Conservation (phyloP, 2,113 vertebrate genomes). For the Phyllostomus hastatus region DNA sequence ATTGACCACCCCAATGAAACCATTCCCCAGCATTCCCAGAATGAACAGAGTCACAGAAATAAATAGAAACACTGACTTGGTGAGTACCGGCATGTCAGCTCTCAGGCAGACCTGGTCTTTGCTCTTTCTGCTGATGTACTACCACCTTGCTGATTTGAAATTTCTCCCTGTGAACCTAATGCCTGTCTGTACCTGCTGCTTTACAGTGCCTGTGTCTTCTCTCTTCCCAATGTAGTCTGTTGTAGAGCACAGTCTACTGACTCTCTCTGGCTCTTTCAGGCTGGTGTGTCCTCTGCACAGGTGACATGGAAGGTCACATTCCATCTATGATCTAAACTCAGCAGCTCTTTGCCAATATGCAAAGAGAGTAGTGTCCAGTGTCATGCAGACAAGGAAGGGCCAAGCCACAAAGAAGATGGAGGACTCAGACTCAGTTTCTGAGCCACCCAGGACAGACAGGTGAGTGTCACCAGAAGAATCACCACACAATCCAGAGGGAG, state of each 20-base stretch:
- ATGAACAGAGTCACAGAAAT: background rate
- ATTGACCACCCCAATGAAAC: slow-evolving; percentile 41
- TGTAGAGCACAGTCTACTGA: background rate
- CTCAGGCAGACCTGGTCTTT: background rate
- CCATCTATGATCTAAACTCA: background rate
- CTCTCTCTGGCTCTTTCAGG: background rate
- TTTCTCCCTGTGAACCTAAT: background rate
- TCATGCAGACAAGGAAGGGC: background rate
- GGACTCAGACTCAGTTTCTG: background rate
- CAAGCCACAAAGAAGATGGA: background rate
- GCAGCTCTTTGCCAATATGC: slow-evolving; percentile 61
- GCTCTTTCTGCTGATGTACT: background rate
- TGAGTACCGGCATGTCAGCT: background rate
- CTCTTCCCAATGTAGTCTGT: background rate
- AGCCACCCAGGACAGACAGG: background rate
- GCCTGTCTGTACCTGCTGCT: background rate
- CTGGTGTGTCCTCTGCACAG: slow-evolving; percentile 25
- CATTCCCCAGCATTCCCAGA: slow-evolving; percentile 59
- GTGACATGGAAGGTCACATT: background rate
- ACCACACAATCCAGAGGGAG: background rate
- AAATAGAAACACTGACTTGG: background rate
- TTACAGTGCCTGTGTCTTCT: background rate
- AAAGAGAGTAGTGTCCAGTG: slow-evolving; percentile 50
- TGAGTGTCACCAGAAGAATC: background rate
- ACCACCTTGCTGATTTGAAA: background rate